Base-by-base conservation (phyloP, 2,888 invertebrate genomes). In the Papilio protenor region DNA sequence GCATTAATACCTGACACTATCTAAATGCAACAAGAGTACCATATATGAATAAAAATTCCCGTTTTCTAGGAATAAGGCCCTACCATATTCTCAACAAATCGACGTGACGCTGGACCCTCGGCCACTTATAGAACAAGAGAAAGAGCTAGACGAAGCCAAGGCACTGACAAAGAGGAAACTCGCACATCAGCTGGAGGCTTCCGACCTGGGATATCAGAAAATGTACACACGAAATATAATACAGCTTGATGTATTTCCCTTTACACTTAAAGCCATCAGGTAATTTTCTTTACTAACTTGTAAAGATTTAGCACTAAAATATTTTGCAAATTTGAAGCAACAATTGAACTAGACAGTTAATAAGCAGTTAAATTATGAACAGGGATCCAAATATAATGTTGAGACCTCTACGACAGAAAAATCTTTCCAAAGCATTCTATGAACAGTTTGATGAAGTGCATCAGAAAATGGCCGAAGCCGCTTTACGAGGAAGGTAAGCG, bases 161-260 rank as follows among this genome's bases (percentile, higher is more conserved):
- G 95, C 96, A 5, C 90, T 97, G 55, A 96, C 97, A 1, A 92
- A 94, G 40, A 93, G 95, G 61, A 97, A 97, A 87, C 87, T 97
- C 52, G 96, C 96, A 0, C 97, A 96, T 85, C 96, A 96, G 80
- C 93, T 97, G 3, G 96, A 97, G 83, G 97, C 96, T 80, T 96
- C 97, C 0, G 95, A 96, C 81, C 86, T 97, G 5, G 95, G 93
- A 2, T 90, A 96, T 21, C 85, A 95, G 40, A 97, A 97, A 86
- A 92, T 97, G 85, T 92, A 95, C 85, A 92, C 95, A 10, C 95
- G 96, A 83, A 97, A 97, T 82, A 95, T 97, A 23, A 94, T 96
- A 79, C 95, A 96, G 12, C 88, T 97, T 55, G 96, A 96, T 77
- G 95, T 96, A 40, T 96, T 95, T 83, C 96, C 97, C 0, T 95